Base-by-base conservation (phyloP, 2,797 vertebrate genomes). In the Peromyscus aztecus region DNA sequence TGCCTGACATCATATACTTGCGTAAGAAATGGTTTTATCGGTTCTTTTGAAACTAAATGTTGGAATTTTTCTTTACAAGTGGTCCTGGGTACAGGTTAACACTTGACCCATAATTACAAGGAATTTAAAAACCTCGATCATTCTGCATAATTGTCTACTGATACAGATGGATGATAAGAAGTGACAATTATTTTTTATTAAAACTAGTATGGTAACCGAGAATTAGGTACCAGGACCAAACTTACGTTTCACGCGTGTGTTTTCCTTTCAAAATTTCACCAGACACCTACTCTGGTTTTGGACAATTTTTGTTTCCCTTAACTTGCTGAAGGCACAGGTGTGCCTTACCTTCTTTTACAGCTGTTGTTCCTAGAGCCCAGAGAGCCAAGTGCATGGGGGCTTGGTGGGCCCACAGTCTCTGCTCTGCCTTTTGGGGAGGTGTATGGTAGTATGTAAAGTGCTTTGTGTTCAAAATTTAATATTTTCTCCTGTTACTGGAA, bases 391-490 rank as follows among this genome's bases (percentile, higher is more conserved):
- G 27, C 61, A 55, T 37, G 49, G 61, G 85, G 78, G 37, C 83
- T 90, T n/a, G 40, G 5, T 43, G 61, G 29, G 2, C 21, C 23
- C 1, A 7, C 11, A 55, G 40, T 43, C 43, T 43, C 67, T 93
- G 40, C 29, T 61, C n/a, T 34, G 55, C 75, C 24, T 80, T 77
- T 37, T 29, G 29, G 92, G 89, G 40, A 94, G 46, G n/a, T 34
- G 90, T 90, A 43, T 90, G 19, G 8, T 55, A 80, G 43, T 52
- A 43, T 95, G 3, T 69, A 49, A 94, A 61, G 31, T 89, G 40
- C 85, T 94, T 73, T 91, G 23, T 83, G 59, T 87, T 89, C 29
- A 82, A 31, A 83, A 78, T 63, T 96, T 87, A 90, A 65, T 93
- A 12, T 57, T 91, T 94, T 69, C 27, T 82, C 63, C 34, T 71